Conservation (phyloP, 2,888 invertebrate species). For the Tricholauxania praeusta region DNA sequence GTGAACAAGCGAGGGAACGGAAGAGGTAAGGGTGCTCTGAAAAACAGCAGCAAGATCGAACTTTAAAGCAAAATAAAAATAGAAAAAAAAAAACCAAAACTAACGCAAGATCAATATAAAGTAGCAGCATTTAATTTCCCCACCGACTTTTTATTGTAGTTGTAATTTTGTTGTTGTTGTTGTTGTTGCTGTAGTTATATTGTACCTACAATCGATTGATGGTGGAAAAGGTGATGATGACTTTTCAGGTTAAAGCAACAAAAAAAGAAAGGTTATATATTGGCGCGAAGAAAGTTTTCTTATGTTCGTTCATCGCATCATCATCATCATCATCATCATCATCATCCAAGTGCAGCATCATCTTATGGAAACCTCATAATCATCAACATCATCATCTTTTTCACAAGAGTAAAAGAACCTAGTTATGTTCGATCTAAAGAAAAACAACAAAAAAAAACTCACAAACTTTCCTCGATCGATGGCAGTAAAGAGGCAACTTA, state of each 20-base stretch:
- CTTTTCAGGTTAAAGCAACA: constrained; percentile 30
- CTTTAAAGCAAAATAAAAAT: neutral
- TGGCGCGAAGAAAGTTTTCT: constrained; percentile 34
- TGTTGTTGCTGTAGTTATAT: constrained; percentile 37
- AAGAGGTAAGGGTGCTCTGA: too few relatives aligned
- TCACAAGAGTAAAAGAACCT: neutral
- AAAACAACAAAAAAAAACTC: constrained; percentile 15
- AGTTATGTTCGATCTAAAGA: constrained; percentile 21
- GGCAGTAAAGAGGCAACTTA: constrained; percentile 1
- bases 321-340: neutral
- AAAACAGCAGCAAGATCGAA: neutral
- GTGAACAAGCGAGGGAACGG: neutral
- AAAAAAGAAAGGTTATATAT: constrained; percentile 17
- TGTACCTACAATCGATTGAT: constrained; percentile 19
- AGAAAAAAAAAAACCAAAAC: neutral
- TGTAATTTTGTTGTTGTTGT: constrained; percentile 39
- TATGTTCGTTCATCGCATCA: constrained; percentile 17
- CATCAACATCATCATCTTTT: constrained; percentile 41
- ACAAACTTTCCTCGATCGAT: constrained; percentile 22
- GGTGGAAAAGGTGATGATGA: constrained; percentile 36
- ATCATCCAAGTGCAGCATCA: constrained; percentile 20
- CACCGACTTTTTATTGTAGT: constrained; percentile 45
- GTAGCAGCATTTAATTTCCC: neutral
- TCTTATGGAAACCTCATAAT: constrained; percentile 31
- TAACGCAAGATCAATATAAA: constrained; percentile 22